These are phyloP conservation scores for Beroe ovata DNA, from an alignment of 37 sponge, comb jelly and placozoan genomes.

Conservation along the genomic window DNA sequence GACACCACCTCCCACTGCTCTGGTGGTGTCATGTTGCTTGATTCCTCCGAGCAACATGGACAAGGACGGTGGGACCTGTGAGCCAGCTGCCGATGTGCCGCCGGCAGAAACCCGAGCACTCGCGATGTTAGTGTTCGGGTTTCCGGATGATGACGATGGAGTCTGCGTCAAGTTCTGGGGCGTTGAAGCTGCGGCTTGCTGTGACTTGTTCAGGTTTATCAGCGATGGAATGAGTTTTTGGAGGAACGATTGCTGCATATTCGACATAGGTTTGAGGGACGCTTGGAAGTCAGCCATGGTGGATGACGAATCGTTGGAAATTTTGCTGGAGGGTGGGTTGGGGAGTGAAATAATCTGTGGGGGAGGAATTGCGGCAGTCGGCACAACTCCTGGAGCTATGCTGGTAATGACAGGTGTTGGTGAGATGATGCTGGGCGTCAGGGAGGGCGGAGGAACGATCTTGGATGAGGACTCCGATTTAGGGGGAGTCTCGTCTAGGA, in stretches of 20 bases:
- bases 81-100: no score
- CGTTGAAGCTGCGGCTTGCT: neutral
- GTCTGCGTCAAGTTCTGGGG: neutral
- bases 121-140: neutral
- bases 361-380: no score
- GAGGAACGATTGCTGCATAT: constrained; percentile 17
- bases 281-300: neutral
- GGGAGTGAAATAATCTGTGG: neutral
- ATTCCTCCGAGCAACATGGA: neutral
- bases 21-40: neutral
- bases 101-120: no score
- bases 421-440: neutral
- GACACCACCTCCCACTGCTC: neutral
- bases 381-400: no score
- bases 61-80: neutral
- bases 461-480: neutral
- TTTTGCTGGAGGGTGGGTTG: neutral
- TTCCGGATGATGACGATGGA: neutral
- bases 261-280: constrained; percentile 1
- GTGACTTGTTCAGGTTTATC: constrained; percentile 19
- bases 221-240: constrained; percentile 34
- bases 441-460: neutral
- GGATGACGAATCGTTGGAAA: neutral
- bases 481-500: constrained; percentile 12
- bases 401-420: neutral